Evolutionary conservation across 1,140 invertebrate species (phyloP), one percentile per base, ranked within the genome.

Genomic region (Venturia canescens): DNA sequence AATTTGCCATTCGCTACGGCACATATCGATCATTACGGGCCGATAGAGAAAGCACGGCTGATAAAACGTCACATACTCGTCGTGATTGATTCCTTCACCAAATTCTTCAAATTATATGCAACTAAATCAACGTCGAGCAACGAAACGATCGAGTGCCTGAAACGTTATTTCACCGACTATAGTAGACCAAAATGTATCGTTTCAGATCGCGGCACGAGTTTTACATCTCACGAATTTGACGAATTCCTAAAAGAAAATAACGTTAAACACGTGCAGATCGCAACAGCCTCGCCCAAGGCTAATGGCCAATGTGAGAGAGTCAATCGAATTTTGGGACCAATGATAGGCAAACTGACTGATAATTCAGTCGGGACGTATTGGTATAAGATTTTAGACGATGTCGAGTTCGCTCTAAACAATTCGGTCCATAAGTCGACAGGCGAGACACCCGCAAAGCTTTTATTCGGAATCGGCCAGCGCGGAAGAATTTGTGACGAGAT

Each of bases 231-330:
- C 16, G 53, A 57, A 57, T 57, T 57, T 57, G 53, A 57, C n/a
- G 5, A 57, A 21, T 57, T 57, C 13, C 53, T 57, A 5, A 57
- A 57, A 23, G 53, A 57, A 57, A 57, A 57, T 23, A 57, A 57
- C 13, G 53, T 57, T 1, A 57, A 57, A 21, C 53, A 57, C 9
- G 53, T 57, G 21, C 53, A 21, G 21, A 57, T 57, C 53, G 53
- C 53, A 23, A 57, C 71, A 26, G 71, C 34, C 27, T 74, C 71
- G 13, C 71, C 71, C 4, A 34, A 74, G 34, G 71, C 71, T 15
- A 44, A 74, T 21, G 71, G 71, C 48, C 71, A 74, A 38, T 1
- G 5, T 34, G 71, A 74, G 21, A 26, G 48, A 31, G 48, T 74
- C 13, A 50, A 74, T 13, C 48, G 71, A 1, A 13, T 57, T 1